Evolutionary conservation across 2,888 invertebrate genomes (phyloP).

Genomic region (Drosophila falleni): DNA sequence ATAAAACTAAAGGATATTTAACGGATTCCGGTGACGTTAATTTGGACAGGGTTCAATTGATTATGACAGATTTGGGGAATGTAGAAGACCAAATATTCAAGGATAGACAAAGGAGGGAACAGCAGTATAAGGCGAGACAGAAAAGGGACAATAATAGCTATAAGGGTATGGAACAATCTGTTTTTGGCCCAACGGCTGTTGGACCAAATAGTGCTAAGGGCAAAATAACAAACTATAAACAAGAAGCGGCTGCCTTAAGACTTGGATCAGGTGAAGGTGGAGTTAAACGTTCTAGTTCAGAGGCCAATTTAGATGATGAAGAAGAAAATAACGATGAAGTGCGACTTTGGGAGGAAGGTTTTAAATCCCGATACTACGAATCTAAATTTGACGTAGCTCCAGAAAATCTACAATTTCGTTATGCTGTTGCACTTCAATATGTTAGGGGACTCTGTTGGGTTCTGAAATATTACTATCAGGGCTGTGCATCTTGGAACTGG

Average conservation of each 20-base stretch:
- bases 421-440: slow-evolving; percentile 96
- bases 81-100: slow-evolving; percentile 99
- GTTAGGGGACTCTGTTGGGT: slow-evolving; percentile 99
- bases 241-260: slow-evolving; percentile 89
- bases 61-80: slow-evolving; percentile 96
- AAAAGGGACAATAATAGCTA: slow-evolving; percentile 88
- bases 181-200: slow-evolving; percentile 91
- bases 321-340: slow-evolving; percentile 85
- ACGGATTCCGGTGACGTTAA: slow-evolving; percentile 98
- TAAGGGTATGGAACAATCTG: slow-evolving; percentile 88
- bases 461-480: slow-evolving; percentile 99
- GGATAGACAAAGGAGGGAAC: slow-evolving; percentile 94
- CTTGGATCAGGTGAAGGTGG: slow-evolving; percentile 43
- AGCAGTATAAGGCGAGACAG: slow-evolving; percentile 92
- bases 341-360: slow-evolving; percentile 97
- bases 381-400: slow-evolving; percentile 94
- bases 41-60: slow-evolving; percentile 96
- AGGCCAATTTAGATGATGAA: slow-evolving; percentile 83
- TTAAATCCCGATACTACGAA: slow-evolving; percentile 99
- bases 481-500: slow-evolving; percentile 99
- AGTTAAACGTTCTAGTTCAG: slow-evolving; percentile 54
- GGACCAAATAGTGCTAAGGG: slow-evolving; percentile 86
- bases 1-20: slow-evolving; percentile 97
- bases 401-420: slow-evolving; percentile 93
- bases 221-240: slow-evolving; percentile 89